Percentiles rank a stretch among this genome's conserved stretches.
These are phyloP conservation scores for Lordiphosa fenestrarum DNA, from an alignment of 2,888 invertebrate genomes.

Conservation along the genomic window DNA sequence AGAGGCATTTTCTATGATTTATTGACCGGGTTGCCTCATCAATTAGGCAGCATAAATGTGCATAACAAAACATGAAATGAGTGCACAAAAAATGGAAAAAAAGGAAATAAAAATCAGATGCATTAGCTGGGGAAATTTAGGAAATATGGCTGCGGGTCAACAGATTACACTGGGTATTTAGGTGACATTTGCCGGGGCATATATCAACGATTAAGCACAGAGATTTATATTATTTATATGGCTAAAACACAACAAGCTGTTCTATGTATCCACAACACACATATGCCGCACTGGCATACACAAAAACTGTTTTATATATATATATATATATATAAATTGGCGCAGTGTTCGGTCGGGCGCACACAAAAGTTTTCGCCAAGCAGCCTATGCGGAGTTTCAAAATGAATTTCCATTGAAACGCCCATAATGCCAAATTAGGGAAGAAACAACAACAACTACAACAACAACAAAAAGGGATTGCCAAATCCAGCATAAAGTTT, in stretches of 20 bases:
- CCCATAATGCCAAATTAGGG: slow-evolving; percentile 34
- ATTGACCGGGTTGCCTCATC: slow-evolving; percentile 49
- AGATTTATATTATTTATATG: slow-evolving; percentile 54
- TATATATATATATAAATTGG: slow-evolving; percentile 9
- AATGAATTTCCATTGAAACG: slow-evolving; percentile 55
- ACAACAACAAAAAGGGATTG: slow-evolving; percentile 37
- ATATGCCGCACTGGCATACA: slow-evolving; percentile 53
- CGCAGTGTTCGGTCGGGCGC: slow-evolving; percentile 31
- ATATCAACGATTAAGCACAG: slow-evolving; percentile 62
- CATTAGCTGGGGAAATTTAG: not conserved
- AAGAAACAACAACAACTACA: slow-evolving; percentile 1
- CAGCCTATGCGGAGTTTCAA: slow-evolving; percentile 36
- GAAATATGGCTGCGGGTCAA: not conserved
- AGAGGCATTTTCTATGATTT: slow-evolving; percentile 48
- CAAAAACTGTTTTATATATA: slow-evolving; percentile 8
- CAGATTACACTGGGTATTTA: not conserved
- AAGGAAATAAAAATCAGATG: not conserved
- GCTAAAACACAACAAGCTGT: slow-evolving; percentile 42
- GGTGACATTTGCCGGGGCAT: slow-evolving; percentile 41
- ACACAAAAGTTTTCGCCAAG: slow-evolving; percentile 15
- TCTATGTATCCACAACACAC: slow-evolving; percentile 26
- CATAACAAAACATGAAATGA: slow-evolving; percentile 8
- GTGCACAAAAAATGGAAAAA: slow-evolving; percentile 9
- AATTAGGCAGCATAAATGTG: slow-evolving; percentile 49
- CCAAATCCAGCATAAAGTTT: slow-evolving; percentile 50